Evolutionary conservation across 2,888 invertebrate species (phyloP), one percentile per base, ranked within the genome.

Genomic region (Enoplolaimus lenunculus): DNA sequence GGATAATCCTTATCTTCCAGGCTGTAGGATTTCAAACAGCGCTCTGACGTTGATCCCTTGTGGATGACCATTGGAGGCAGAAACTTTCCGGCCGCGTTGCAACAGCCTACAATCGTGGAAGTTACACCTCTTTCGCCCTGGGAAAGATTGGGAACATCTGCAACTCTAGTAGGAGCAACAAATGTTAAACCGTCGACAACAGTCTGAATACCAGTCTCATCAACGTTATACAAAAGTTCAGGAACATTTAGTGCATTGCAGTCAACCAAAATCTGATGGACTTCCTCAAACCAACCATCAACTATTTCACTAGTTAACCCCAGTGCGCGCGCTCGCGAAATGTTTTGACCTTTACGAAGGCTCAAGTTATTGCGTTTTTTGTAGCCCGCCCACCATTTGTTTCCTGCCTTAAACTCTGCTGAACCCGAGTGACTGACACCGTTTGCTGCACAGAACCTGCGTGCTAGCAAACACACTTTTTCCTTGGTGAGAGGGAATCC

Each of bases 31-130:
- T 66, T 66, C 7, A 31, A 7, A n/a, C n/a, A n/a, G n/a, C n/a
- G n/a, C n/a, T n/a, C n/a, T 34, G 21, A 34, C n/a, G 33, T 2
- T 3, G 26, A n/a, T 3, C 67, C 67, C 3, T 31, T 21, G 34
- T 66, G 67, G 34, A 66, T 31, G 33, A 66, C 34, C 26, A 66
- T 29, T n/a, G 67, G 67, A n/a, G 67, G 67, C 67, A 66, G n/a
- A 34, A 66, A 66, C 13, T 31, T 21, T 13, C 67, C 67, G 7
- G 67, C 67, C 3, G 67, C 67, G 34, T 66, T 66, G 34, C 67
- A 66, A n/a, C 67, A 66, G 34, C 34, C 67, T 2, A 66, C 31
- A n/a, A 66, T 34, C 7, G 67, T 66, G 30, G 31, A 33, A 31
- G 21, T 31, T 31, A n/a, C 29, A 2, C 67, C 67, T 29, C 67